Evolutionary conservation across 2,113 vertebrate genomes (phyloP).

Genomic region (Anser brachyrhynchus): DNA sequence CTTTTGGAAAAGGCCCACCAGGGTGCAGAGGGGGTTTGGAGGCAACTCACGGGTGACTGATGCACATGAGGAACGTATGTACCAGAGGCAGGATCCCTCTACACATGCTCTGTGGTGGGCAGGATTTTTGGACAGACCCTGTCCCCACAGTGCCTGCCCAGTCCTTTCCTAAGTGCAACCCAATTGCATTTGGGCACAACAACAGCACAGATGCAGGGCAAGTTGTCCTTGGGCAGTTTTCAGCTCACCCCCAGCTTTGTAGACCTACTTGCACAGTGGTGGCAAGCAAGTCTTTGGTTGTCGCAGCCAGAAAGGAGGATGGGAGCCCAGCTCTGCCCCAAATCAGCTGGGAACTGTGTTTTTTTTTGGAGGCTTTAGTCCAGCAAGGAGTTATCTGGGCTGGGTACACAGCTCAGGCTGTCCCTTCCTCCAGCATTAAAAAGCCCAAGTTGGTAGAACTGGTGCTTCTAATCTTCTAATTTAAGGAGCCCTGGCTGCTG

Average conservation of each 20-base stretch:
- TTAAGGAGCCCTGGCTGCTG: neutral
- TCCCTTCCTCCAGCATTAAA: neutral
- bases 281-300: neutral
- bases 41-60: neutral
- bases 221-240: neutral
- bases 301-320: neutral
- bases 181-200: accelerated
- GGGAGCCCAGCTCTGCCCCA: neutral
- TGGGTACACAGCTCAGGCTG: accelerated
- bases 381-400: neutral
- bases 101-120: accelerated
- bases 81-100: neutral
- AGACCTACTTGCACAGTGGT: neutral
- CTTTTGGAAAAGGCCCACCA: neutral
- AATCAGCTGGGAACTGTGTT: accelerated
- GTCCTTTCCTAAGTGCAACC: neutral
- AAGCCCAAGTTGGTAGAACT: neutral
- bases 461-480: neutral
- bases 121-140: neutral
- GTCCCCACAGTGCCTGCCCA: accelerated
- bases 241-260: neutral
- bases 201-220: accelerated
- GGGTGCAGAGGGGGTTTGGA: neutral
- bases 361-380: neutral
- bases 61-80: neutral